These are phyloP conservation scores for Agriopis marginaria DNA, from an alignment of 2,888 invertebrate genomes.

Conservation along the genomic window DNA sequence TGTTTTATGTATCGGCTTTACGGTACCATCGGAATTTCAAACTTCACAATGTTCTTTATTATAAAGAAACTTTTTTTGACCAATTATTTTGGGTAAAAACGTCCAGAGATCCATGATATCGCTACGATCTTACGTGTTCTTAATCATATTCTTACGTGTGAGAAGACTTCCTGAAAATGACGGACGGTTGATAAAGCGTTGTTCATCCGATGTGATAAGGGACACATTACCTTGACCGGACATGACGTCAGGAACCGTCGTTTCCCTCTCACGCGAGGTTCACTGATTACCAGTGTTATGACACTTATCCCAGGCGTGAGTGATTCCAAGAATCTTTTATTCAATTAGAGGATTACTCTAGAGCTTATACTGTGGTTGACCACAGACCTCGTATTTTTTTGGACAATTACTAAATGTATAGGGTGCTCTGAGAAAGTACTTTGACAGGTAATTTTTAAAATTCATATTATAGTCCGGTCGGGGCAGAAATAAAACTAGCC, in stretches of 20 bases:
- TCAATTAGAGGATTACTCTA: not conserved
- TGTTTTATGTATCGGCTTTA: too few relatives aligned
- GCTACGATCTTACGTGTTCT: not conserved
- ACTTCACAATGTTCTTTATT: too few relatives aligned
- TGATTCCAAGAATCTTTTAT: constrained; percentile 25
- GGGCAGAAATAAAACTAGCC: too few relatives aligned
- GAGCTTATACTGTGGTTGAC: too few relatives aligned
- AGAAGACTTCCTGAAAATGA: constrained; percentile 8
- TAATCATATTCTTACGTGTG: not conserved
- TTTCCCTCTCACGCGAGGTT: constrained; percentile 26
- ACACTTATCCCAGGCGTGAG: constrained; percentile 19
- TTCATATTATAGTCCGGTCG: too few relatives aligned
- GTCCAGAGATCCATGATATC: not conserved
- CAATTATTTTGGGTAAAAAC: not conserved
- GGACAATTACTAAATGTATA: too few relatives aligned
- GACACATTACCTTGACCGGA: constrained; percentile 47
- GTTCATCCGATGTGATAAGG: constrained; percentile 48
- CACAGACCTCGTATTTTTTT: too few relatives aligned
- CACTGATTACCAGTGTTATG: constrained; percentile 9
- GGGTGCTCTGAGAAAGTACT: too few relatives aligned
- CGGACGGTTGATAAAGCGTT: constrained; percentile 14
- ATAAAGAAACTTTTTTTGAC: too few relatives aligned
- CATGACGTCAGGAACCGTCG: constrained; percentile 40
- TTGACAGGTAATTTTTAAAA: too few relatives aligned
- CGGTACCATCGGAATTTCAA: too few relatives aligned